Conservation (phyloP, 2,888 invertebrate genomes). For the Endomychus coccineus region DNA sequence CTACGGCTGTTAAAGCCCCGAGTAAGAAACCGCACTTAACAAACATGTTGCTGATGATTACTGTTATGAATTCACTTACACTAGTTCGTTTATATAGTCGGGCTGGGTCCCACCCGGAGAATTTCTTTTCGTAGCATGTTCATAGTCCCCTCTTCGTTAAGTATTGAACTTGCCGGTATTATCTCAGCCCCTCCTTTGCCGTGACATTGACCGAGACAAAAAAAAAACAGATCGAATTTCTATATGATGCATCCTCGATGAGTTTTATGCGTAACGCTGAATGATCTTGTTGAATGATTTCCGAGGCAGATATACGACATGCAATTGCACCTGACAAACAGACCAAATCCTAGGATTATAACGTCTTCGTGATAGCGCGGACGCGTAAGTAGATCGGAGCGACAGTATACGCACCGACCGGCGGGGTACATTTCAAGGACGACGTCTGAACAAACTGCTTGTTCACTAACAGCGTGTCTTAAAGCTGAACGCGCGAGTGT, state of each 20-base stretch:
- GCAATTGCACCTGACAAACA: too few relatives aligned
- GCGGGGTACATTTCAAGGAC: too few relatives aligned
- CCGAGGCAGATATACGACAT: too few relatives aligned
- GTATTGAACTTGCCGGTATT: slow-evolving; percentile 6
- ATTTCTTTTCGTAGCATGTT: slow-evolving; percentile 32
- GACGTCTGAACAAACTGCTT: too few relatives aligned
- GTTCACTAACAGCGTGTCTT: too few relatives aligned
- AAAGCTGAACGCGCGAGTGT: too few relatives aligned
- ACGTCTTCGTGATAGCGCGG: too few relatives aligned
- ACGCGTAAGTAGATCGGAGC: too few relatives aligned
- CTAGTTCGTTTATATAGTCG: slow-evolving; percentile 38
- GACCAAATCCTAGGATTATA: too few relatives aligned
- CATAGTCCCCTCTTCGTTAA: slow-evolving; percentile 25
- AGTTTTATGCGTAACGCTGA: slow-evolving; percentile 17
- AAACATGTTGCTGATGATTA: slow-evolving; percentile 47
- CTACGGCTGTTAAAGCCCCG: slow-evolving; percentile 48
- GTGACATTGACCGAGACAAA: slow-evolving; percentile 36
- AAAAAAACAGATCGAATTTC: slow-evolving; percentile 37
- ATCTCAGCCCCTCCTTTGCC: slow-evolving; percentile 9
- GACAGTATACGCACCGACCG: too few relatives aligned
- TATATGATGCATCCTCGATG: slow-evolving; percentile 27
- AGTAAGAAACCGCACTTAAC: slow-evolving; percentile 52
- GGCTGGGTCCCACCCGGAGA: slow-evolving; percentile 35
- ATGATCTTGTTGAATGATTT: too few relatives aligned
- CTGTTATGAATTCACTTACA: slow-evolving; percentile 43